phyloP scores from a whole-genome alignment of 2,113 vertebrate genomes.

The Odontesthes bonariensis region DNA sequence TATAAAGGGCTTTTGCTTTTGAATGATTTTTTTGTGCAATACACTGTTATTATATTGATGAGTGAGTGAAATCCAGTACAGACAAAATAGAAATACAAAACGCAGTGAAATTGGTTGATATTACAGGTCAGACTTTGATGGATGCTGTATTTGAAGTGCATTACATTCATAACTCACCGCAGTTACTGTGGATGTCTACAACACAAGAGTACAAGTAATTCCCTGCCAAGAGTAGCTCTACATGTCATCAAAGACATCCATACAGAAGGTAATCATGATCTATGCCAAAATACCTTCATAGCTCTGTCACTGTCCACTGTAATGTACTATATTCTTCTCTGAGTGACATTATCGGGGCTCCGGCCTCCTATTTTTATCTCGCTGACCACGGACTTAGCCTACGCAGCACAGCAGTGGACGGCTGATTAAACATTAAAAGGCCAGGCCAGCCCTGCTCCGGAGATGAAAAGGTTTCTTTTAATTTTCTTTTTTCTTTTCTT shows the following conservation, averaged over 20 bases:
- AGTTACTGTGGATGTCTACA: neutral
- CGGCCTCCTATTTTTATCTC: constrained; percentile 63
- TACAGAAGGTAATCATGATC: constrained; percentile 6
- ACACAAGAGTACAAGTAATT: neutral
- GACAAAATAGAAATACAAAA: too few relatives aligned
- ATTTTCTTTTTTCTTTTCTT: neutral
- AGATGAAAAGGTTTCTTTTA: constrained; percentile 34
- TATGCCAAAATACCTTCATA: constrained; percentile 22
- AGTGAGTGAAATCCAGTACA: too few relatives aligned
- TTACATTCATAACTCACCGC: neutral
- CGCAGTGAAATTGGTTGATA: neutral
- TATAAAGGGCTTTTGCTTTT: neutral
- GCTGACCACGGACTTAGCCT: constrained; percentile 57
- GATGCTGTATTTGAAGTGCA: neutral
- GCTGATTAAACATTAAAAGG: constrained; percentile 67
- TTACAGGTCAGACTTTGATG: neutral
- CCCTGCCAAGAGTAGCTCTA: neutral
- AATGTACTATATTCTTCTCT: constrained; percentile 51
- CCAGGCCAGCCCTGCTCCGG: constrained; percentile 35
- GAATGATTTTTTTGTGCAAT: too few relatives aligned
- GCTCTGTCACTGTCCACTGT: constrained; percentile 34
- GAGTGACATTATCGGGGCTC: constrained; percentile 68
- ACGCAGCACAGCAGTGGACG: constrained; percentile 27
- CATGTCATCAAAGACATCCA: constrained; percentile 34
- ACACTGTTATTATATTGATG: too few relatives aligned